Conservation (phyloP, 2,888 invertebrate genomes). For the Ochropleura plecta region DNA sequence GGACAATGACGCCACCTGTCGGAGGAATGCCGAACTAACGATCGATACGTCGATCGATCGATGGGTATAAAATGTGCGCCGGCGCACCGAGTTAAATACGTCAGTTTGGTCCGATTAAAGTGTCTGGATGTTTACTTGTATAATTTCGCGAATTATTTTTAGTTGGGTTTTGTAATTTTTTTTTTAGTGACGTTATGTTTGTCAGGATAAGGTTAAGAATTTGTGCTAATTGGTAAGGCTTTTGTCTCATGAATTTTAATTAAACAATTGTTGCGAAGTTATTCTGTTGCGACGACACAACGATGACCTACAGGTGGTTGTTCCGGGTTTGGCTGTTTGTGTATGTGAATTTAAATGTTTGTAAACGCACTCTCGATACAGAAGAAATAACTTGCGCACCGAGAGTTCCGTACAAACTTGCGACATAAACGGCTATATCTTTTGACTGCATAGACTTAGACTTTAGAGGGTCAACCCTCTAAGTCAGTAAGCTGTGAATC, state of each 20-base stretch:
- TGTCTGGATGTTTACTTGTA: constrained; percentile 53
- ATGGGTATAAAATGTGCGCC: constrained; percentile 62
- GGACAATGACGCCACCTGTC: constrained; percentile 87
- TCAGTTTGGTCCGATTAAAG: constrained; percentile 55
- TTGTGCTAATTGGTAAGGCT: constrained; percentile 14
- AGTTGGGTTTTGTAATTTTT: constrained; percentile 28
- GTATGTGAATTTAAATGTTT: too few relatives aligned
- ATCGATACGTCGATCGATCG: constrained; percentile 69
- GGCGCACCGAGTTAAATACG: constrained; percentile 59
- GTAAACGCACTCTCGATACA: too few relatives aligned
- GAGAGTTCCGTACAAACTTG: too few relatives aligned
- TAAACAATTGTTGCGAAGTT: not conserved
- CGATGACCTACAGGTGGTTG: too few relatives aligned
- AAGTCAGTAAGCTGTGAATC: too few relatives aligned
- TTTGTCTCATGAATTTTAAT: not conserved
- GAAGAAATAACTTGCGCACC: too few relatives aligned
- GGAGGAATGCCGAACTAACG: constrained; percentile 82
- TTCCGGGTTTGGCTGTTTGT: too few relatives aligned
- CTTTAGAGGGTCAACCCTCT: too few relatives aligned
- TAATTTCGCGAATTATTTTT: constrained; percentile 42
- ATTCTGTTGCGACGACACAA: not conserved
- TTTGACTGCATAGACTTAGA: too few relatives aligned
- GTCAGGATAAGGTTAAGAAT: constrained; percentile 18
- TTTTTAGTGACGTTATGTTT: not conserved
- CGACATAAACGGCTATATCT: too few relatives aligned